Evolutionary conservation across 2,888 invertebrate species (phyloP).

Genomic region (Leucoptera coffeella): DNA sequence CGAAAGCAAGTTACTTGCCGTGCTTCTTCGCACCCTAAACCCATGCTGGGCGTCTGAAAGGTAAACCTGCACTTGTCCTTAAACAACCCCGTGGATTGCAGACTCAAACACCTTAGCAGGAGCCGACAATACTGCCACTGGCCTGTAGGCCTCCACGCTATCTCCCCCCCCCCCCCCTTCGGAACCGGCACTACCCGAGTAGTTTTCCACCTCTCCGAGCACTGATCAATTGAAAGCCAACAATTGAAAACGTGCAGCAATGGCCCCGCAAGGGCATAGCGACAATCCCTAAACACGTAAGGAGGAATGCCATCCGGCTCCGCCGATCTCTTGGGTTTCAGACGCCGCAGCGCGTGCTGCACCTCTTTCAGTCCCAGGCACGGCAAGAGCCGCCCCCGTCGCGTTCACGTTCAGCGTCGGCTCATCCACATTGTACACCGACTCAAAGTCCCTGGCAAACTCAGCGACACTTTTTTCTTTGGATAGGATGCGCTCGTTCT

Average conservation of each 20-base stretch:
- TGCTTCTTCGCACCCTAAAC: background rate
- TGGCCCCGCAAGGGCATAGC: background rate
- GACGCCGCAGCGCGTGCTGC: constrained; percentile 1
- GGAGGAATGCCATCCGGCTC: constrained; percentile 6
- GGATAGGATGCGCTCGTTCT: constrained; percentile 1
- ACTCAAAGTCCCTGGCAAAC: constrained; percentile 4
- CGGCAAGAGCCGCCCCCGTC: background rate
- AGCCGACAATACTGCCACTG: too few relatives aligned
- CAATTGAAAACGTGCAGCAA: constrained; percentile 4
- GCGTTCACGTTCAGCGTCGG: background rate
- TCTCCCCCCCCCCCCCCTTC: background rate
- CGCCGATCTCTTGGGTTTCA: constrained; percentile 3
- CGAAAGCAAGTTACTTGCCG: background rate
- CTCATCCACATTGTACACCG: constrained; percentile 4
- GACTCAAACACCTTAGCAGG: too few relatives aligned
- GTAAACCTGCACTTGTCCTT: background rate
- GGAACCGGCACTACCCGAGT: constrained; percentile 1
- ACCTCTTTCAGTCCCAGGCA: constrained; percentile 1
- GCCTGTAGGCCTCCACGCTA: background rate
- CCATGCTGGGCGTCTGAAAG: background rate
- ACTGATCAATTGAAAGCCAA: too few relatives aligned
- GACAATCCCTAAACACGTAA: constrained; percentile 4
- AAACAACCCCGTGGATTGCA: background rate
- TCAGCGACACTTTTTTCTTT: constrained; percentile 2
- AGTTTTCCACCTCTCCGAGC: background rate